Base-by-base conservation (phyloP, 2,888 invertebrate genomes). In the Gastracanthus pulcherrimus region DNA sequence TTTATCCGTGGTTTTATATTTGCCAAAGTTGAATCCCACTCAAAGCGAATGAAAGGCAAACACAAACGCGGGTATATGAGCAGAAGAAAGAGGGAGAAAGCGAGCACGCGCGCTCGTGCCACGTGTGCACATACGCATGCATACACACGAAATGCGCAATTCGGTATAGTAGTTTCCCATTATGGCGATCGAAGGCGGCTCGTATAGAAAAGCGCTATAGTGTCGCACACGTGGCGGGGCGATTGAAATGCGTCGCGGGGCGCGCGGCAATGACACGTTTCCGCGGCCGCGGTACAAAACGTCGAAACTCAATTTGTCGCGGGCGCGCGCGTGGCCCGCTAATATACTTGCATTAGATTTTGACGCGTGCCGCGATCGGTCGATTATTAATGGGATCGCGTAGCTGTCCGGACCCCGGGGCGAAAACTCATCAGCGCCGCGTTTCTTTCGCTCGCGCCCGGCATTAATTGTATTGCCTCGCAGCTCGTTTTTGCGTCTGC, bases 41-140 rank as follows among this genome's bases (percentile, higher is more conserved):
- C 38, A n/a, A n/a, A n/a, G 67, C 67, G 67, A 41, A 29, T 29
- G 29, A 29, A 67, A 45, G 23, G 66, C 41, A 66, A 66, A 45
- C 66, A 16, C 9, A 29, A 26, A 26, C 34, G 3, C 26, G 41
- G 36, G 4, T 13, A 13, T 41, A 41, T 1, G 16, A 3, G 4
- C 13, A 41, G 7, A 41, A 13, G 16, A 41, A 41, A 41, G 16
- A n/a, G n/a, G n/a, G n/a, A n/a, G n/a, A n/a, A n/a, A n/a, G n/a
- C n/a, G n/a, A n/a, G n/a, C n/a, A n/a, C n/a, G n/a, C n/a, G n/a
- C n/a, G n/a, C n/a, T n/a, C n/a, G n/a, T n/a, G n/a, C n/a, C n/a
- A n/a, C n/a, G n/a, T n/a, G n/a, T 4, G 41, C 13, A 16, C 1
- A 16, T 16, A 41, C 16, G 3, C 7, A 4, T 41, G 0, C 0